Base-by-base conservation (phyloP, 2,113 vertebrate genomes). In the Cololabis saira region DNA sequence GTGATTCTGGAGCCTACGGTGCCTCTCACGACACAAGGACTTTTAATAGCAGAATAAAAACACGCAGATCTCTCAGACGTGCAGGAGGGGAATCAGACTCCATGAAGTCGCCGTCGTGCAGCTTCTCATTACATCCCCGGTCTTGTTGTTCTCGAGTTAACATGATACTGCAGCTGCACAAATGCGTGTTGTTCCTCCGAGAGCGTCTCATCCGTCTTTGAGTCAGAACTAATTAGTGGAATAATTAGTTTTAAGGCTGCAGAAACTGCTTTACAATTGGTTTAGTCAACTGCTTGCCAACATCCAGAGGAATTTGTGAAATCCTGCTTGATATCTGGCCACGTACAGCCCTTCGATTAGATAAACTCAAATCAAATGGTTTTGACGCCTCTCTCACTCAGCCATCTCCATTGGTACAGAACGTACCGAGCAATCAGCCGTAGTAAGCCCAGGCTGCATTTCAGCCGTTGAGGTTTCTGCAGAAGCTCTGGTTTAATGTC, bases 11-110 rank as follows among this genome's bases (percentile, higher is more conserved):
- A 57, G 54, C 50, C 2, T 16, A 27, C 1, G 2, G 40, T 1
- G 11, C 42, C 61, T 58, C n/a, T n/a, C n/a, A n/a, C n/a, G 69
- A 16, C 18, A 72, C 47, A 48, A 47, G 30, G 50, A 61, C 51
- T 58, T 43, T 53, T 40, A 43, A 55, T 65, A 41, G 13, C 14
- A 15, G 50, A 13, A 15, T 12, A 61, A n/a, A 50, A 55, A 58
- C n/a, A 48, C 0, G 15, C 24, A 27, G n/a, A n/a, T 49, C 49
- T 67, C 40, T 58, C 43, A 56, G 42, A 27, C 5, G 24, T 27
- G 24, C 3, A 27, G 24, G 24, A 27, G 24, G 2, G 24, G 5
- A 27, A 27, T 15, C 9, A 10, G 58, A 18, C 40, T 54, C 18
- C 40, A 19, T 45, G 16, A 11, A 50, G 30, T 49, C 16, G n/a